Conservation (phyloP, 2,113 vertebrate genomes). For the Muntiacus muntjak region DNA sequence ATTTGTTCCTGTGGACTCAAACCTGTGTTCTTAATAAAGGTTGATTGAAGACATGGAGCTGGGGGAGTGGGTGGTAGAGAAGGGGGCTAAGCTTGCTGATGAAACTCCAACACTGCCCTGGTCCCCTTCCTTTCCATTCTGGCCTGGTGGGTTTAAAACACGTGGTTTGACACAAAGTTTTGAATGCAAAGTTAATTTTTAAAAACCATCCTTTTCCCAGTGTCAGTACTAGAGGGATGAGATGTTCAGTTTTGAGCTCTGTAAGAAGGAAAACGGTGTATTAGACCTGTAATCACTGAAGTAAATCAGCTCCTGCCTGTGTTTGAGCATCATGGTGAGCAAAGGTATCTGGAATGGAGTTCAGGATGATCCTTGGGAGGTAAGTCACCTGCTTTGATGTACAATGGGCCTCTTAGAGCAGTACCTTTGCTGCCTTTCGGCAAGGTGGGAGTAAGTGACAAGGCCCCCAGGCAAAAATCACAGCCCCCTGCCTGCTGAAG, state of each 20-base stretch:
- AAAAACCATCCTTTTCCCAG: constrained; percentile 64
- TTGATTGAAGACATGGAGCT: constrained; percentile 76
- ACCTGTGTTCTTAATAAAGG: constrained; percentile 80
- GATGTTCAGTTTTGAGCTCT: constrained; percentile 63
- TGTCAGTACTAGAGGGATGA: constrained; percentile 60
- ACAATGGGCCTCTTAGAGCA: neutral
- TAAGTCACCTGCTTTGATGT: rapidly evolving
- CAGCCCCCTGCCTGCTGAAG: neutral
- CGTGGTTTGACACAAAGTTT: constrained; percentile 69
- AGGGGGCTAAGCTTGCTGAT: constrained; percentile 66
- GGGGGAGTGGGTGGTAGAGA: constrained; percentile 23
- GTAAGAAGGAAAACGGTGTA: constrained; percentile 67
- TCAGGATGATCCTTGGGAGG: neutral
- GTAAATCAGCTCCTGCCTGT: constrained; percentile 8
- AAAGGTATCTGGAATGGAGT: constrained; percentile 31
- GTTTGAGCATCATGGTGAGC: constrained; percentile 54
- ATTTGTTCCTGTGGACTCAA: constrained; percentile 79
- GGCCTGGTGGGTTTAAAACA: constrained; percentile 52
- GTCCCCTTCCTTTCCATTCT: neutral
- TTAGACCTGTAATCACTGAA: constrained; percentile 63
- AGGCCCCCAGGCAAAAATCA: neutral
- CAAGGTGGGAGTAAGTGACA: neutral
- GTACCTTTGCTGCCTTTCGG: neutral
- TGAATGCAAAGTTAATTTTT: constrained; percentile 74
- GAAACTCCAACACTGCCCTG: constrained; percentile 68